A percentile compares a stretch with the other conserved stretches of the same genome.
Conservation (phyloP, 1,140 invertebrate genomes). For the Adoxophyes honmai region DNA sequence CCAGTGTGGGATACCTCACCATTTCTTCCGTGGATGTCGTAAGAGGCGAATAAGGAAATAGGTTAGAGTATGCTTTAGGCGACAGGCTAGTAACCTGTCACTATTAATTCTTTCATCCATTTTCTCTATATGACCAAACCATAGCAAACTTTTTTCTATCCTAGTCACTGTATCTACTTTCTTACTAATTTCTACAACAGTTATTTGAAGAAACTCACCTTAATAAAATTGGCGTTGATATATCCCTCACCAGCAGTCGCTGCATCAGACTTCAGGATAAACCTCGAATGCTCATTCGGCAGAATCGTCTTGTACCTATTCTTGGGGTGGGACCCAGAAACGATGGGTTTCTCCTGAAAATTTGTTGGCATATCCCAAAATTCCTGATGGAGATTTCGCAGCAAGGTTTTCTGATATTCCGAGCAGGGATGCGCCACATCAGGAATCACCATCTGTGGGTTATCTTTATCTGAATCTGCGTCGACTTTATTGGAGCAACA, state of each 20-base stretch:
- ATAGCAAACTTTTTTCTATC: no score
- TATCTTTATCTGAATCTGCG: constrained; percentile 44
- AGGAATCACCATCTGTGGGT: constrained; percentile 67
- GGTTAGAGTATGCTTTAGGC: no score
- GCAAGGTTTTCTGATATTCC: constrained; percentile 81
- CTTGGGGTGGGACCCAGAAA: constrained; percentile 92
- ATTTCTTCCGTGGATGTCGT: no score
- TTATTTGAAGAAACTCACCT: constrained; percentile 75
- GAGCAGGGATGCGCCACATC: constrained; percentile 58
- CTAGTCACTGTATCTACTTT: no score
- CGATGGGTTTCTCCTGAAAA: constrained; percentile 90
- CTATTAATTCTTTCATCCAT: no score
- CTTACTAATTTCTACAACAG: no score
- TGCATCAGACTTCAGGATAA: constrained; percentile 77
- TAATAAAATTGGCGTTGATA: constrained; percentile 93
- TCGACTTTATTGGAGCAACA: constrained; percentile 52
- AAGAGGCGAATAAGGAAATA: no score
- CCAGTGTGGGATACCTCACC: no score
- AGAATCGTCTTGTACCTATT: constrained; percentile 94
- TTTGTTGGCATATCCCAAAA: constrained; percentile 96
- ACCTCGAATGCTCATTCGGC: constrained; percentile 90
- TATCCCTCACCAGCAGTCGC: constrained; percentile 80
- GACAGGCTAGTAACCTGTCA: no score
- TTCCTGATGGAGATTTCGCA: constrained; percentile 90
- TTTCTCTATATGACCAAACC: no score